Evolutionary conservation across 2,888 invertebrate species (phyloP).

Genomic region (Agrilus mali): DNA sequence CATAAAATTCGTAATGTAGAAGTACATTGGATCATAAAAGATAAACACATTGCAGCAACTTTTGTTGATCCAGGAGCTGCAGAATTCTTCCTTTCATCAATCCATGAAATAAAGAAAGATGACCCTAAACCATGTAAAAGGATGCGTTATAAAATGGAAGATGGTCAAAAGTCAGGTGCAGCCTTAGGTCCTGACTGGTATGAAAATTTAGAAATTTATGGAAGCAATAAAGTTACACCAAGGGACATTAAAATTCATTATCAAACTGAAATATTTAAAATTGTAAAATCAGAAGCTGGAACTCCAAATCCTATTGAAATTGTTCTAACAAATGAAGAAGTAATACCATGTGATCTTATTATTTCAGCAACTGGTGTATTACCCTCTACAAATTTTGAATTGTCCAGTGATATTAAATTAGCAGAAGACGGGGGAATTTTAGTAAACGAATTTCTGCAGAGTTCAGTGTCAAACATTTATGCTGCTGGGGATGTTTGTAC

Average conservation of each 20-base stretch:
- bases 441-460: slow-evolving; percentile 79
- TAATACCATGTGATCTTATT: slow-evolving; percentile 74
- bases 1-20: slow-evolving; percentile 76
- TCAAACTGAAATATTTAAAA: slow-evolving; percentile 41
- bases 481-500: slow-evolving; percentile 93
- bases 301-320: slow-evolving; percentile 58
- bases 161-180: slow-evolving; percentile 54
- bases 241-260: slow-evolving; percentile 47
- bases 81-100: slow-evolving; percentile 65
- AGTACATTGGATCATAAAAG: slow-evolving; percentile 88
- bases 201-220: slow-evolving; percentile 48
- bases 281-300: slow-evolving; percentile 19
- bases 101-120: slow-evolving; percentile 19
- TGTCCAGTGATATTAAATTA: slow-evolving; percentile 34
- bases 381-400: slow-evolving; percentile 49
- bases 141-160: slow-evolving; percentile 53
- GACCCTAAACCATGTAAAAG: slow-evolving; percentile 34
- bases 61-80: slow-evolving; percentile 96
- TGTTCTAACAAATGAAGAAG: slow-evolving; percentile 56
- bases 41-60: slow-evolving; percentile 82
- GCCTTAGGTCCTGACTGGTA: slow-evolving; percentile 98
- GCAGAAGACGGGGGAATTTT: slow-evolving; percentile 69
- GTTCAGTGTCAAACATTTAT: slow-evolving; percentile 64
- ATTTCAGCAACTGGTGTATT: slow-evolving; percentile 92
- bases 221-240: slow-evolving; percentile 27